Conservation (phyloP, 2,888 invertebrate genomes). For the Harpalus rubripes region DNA sequence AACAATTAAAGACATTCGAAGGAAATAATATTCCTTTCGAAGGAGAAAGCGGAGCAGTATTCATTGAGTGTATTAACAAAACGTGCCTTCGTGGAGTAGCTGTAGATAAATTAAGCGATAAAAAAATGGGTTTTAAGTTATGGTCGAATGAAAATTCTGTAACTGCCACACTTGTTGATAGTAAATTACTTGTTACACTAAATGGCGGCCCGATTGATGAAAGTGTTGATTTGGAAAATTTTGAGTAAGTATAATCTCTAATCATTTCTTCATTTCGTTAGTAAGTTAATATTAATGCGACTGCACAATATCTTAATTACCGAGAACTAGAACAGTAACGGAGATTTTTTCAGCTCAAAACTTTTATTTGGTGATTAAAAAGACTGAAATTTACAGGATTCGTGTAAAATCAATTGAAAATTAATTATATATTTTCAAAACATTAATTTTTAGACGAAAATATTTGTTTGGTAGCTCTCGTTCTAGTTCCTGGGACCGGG, state of each 20-base stretch:
- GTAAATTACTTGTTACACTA: background rate
- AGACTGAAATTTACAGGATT: background rate
- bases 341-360: too few relatives aligned
- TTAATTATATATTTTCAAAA: too few relatives aligned
- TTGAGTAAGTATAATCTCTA: background rate
- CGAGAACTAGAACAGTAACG: too few relatives aligned
- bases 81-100: background rate
- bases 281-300: too few relatives aligned
- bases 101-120: background rate
- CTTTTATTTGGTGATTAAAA: background rate
- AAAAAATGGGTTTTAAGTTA: background rate
- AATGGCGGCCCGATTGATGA: background rate
- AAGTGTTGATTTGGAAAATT: background rate
- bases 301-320: too few relatives aligned
- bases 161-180: background rate
- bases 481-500: too few relatives aligned
- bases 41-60: background rate
- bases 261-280: too few relatives aligned
- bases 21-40: background rate
- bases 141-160: slow-evolving; percentile 1
- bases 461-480: too few relatives aligned
- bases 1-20: background rate
- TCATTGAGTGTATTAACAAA: background rate
- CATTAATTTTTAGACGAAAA: too few relatives aligned
- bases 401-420: background rate